Base-by-base conservation (phyloP, 2,888 invertebrate genomes). In the Blastobasis adustella region DNA sequence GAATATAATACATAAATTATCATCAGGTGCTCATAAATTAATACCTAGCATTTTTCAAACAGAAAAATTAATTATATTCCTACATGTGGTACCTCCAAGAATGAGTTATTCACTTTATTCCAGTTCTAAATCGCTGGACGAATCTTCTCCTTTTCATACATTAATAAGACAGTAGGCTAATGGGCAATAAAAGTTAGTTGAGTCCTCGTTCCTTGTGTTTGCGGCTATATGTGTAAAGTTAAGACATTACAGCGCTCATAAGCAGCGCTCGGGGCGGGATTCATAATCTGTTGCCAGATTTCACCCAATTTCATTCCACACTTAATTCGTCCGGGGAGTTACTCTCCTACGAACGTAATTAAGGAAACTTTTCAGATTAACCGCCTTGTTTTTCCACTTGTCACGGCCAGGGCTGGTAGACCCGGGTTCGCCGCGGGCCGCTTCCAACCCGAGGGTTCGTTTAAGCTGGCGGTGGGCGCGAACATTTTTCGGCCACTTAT, bases 291-390 rank as follows among this genome's bases (percentile, higher is more conserved):
- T 66, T 68, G 65, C 67, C 64, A 68, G 76, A 76, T 77, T 78
- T 76, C 75, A 71, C 71, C 77, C 72, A 79, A 76, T 82, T 78
- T 76, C 71, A 71, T 71, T 64, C 73, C 62, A 58, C 71, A 71
- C 77, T 75, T 82, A 84, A 84, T 86, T 81, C 80, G 82, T 76
- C 82, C 68, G 65, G 86, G 86, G 85, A 85, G 78, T 77, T 82
- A 84, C 78, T 82, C 82, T 71, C 69, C 71, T 76, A 76, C 75
- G 75, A 75, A 79, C 73, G 76, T 83, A 86, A 87, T 87, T 87
- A 87, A 76, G 76, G 74, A 81, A 87, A 87, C 73, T 87, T 87
- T 87, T 82, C 73, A 75, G 80, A 86, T 87, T 87, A 87, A 79
- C 74, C 67, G 64, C 71, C 71, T 73, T 77, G 82, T 85, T 85